Evolutionary conservation across 2,888 invertebrate species (phyloP), one percentile per base, ranked within the genome.

Genomic region (Acleris sparsana): DNA sequence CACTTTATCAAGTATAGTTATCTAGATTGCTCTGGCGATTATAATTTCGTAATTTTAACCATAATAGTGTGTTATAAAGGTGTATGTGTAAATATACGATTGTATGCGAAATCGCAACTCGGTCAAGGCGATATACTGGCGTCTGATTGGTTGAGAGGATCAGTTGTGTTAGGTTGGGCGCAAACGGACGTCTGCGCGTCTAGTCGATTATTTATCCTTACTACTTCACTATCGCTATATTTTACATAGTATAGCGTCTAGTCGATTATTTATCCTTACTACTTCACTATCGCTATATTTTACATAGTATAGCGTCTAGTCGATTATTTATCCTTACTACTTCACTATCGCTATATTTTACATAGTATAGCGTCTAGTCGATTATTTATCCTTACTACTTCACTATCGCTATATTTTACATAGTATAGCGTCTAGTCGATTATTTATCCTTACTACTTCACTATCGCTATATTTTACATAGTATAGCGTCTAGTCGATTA

Each of bases 121-220:
- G 58, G 58, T 59, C 58, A 59, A 59, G 58, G 58, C 48, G 20
- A 33, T 9, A 39, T 16, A 18, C 58, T 20, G 49, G 33, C 16
- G 20, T 20, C 20, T 59, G 58, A 59, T 59, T 59, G 58, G 58
- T 39, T 7, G 49, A 49, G 29, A 46, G 46, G 17, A 46, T n/a
- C n/a, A 7, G 17, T 44, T 13, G 5, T 16, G 46, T 17, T 39
- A 46, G 17, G 17, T 17, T 46, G 17, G 17, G n/a, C n/a, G 17
- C 46, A 46, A 5, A 16, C 46, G n/a, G 17, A 6, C 46, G 16
- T 46, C 7, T 46, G 46, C 46, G 7, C 13, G 7, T 46, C 17
- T 6, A 46, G 17, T 9, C 33, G 33, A 29, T 29, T 29, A 1
- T 33, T 33, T 29, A 29, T 7, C 29, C 9, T 33, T 9, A 9